Evolutionary conservation across 2,113 vertebrate genomes (phyloP).

Genomic region (Festucalex cinctus): DNA sequence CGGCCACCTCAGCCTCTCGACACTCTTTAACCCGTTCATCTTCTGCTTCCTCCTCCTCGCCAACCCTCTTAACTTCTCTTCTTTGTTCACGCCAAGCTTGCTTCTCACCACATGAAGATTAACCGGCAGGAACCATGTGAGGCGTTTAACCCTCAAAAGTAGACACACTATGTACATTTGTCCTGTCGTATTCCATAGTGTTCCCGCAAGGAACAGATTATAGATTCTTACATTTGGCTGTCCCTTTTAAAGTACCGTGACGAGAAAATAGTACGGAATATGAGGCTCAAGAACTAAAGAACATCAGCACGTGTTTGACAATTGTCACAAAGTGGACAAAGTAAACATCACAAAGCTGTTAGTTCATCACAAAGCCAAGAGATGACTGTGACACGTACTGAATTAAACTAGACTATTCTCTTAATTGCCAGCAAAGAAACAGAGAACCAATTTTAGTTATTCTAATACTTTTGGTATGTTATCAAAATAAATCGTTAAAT

Average conservation of each 20-base stretch:
- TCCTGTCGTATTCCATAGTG: background rate
- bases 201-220: background rate
- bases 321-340: background rate
- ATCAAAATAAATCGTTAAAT: too few relatives aligned
- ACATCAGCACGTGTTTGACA: background rate
- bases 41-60: slow-evolving; percentile 33
- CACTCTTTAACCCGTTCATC: slow-evolving; percentile 60
- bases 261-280: background rate
- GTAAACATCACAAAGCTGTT: background rate
- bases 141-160: background rate
- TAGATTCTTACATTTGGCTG: background rate
- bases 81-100: background rate
- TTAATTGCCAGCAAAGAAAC: too few relatives aligned
- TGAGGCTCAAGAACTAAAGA: background rate
- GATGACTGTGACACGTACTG: background rate
- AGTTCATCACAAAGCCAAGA: background rate
- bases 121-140: background rate
- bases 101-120: background rate
- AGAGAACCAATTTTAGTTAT: too few relatives aligned
- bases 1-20: slow-evolving; percentile 62
- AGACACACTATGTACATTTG: background rate
- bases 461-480: too few relatives aligned
- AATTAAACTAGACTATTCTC: background rate
- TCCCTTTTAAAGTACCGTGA: background rate
- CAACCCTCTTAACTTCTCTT: slow-evolving; percentile 34